These are phyloP conservation scores for Himalopsyche japonica DNA, from an alignment of 2,888 invertebrate genomes.

Conservation along the genomic window DNA sequence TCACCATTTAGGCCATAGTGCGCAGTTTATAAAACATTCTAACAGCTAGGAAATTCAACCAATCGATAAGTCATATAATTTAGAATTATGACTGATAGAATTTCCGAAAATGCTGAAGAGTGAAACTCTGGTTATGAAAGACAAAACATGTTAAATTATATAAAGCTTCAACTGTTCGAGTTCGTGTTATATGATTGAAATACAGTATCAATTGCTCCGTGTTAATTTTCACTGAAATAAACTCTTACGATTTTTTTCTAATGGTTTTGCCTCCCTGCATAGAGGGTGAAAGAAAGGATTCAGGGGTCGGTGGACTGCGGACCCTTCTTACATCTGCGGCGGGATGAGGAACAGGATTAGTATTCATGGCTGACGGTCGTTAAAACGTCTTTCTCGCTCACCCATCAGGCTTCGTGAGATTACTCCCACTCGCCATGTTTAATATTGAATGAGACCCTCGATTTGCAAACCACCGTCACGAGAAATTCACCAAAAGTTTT, in stretches of 20 bases:
- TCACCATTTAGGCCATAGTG: too few relatives aligned
- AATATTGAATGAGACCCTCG: not conserved
- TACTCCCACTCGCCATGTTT: not conserved
- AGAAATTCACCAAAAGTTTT: not conserved
- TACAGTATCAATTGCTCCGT: too few relatives aligned
- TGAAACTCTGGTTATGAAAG: too few relatives aligned
- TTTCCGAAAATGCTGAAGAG: too few relatives aligned
- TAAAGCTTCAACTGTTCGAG: too few relatives aligned
- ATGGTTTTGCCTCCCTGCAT: not conserved
- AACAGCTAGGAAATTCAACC: too few relatives aligned
- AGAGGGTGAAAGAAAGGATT: constrained; percentile 8
- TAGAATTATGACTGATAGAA: too few relatives aligned
- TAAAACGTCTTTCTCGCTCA: not conserved
- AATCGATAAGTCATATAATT: too few relatives aligned
- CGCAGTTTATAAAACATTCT: too few relatives aligned
- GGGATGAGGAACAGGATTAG: not conserved
- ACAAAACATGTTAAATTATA: too few relatives aligned
- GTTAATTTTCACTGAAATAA: too few relatives aligned
- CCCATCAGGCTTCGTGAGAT: not conserved
- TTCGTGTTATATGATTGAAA: too few relatives aligned
- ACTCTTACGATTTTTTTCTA: not conserved
- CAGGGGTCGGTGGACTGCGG: constrained; percentile 26
- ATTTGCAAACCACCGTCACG: not conserved
- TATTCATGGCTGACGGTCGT: not conserved
- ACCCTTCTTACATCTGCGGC: constrained; percentile 31